These are phyloP conservation scores for Agapostemon virescens DNA, from an alignment of 2,888 invertebrate species.

Conservation along the genomic window DNA sequence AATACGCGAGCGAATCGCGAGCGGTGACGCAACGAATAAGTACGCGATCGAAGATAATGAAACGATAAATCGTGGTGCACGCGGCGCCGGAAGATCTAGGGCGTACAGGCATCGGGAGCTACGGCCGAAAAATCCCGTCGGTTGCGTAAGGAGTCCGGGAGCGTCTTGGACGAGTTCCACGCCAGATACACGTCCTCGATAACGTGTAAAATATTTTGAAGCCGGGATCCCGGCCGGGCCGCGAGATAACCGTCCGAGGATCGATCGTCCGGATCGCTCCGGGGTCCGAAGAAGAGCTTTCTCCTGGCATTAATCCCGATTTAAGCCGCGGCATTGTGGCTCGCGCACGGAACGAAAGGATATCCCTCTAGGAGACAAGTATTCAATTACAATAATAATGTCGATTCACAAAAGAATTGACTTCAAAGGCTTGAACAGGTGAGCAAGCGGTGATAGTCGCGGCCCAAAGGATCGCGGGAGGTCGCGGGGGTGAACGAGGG, in stretches of 20 bases:
- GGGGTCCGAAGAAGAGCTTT: conserved; percentile 25
- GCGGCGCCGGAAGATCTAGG: conserved; percentile 1
- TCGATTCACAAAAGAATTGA: conserved; percentile 72
- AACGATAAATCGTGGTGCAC: conserved; percentile 36
- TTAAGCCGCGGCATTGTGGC: conserved; percentile 55
- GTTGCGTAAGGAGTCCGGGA: conserved; percentile 26
- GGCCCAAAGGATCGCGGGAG: conserved; percentile 32
- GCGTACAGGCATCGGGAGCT: conserved; percentile 13
- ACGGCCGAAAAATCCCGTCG: conserved; percentile 7
- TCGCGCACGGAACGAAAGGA: conserved; percentile 58
- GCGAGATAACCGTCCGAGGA: conserved; percentile 30
- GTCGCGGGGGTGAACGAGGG: neutral
- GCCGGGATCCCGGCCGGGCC: neutral
- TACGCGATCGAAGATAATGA: conserved; percentile 37
- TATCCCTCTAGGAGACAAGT: conserved; percentile 70
- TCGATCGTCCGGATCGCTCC: conserved; percentile 13
- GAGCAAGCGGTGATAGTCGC: conserved; percentile 60
- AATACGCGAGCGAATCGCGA: neutral
- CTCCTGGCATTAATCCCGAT: conserved; percentile 55
- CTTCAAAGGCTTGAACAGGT: conserved; percentile 72
- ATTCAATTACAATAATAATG: conserved; percentile 76
- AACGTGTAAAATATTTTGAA: conserved; percentile 45
- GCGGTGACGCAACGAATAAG: conserved; percentile 8
- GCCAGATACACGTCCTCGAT: conserved; percentile 31
- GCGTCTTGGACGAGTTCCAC: conserved; percentile 7